Evolutionary conservation across 2,888 invertebrate genomes (phyloP), one percentile per base, ranked within the genome.

Genomic region (Cantharis rufa): DNA sequence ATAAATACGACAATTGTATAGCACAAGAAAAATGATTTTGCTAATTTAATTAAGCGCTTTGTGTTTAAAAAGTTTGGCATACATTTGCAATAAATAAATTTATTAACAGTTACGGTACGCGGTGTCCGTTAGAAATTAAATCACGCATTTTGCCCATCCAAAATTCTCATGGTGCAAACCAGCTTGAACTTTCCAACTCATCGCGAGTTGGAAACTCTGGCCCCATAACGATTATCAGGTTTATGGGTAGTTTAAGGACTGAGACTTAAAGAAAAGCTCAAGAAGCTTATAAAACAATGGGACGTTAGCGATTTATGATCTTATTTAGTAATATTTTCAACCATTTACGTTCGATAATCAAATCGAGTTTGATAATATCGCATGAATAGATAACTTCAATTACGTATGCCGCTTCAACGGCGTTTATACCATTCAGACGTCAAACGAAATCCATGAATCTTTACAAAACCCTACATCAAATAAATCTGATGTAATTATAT

Each of bases 341-440:
- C 77, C 72, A 61, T 77, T 77, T 77, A 77, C 69, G 71, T 77
- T 68, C 72, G 74, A 77, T 77, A 77, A 74, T 74, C 74, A 75
- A 73, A 77, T 74, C 63, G 72, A 62, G 64, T 18, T 64, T 69
- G 77, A 77, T 77, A 77, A 77, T 61, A 77, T 77, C 77, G 69
- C 74, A 48, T 70, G 70, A 64, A 74, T 64, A 74, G 74, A 74
- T 74, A 74, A 70, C 71, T 73, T 77, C 77, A 77, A 77, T 77
- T 77, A 75, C 74, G 74, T 77, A 75, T 72, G 74, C 74, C 64
- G 71, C 72, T 72, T 71, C 69, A 63, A 72, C 70, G 69, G 61
- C 76, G 63, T 76, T 76, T 70, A 68, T 77, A 75, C 74, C 71
- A 77, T 77, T 74, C 74, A 77, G 70, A 69, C 72, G 77, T 77